Conservation (phyloP, 2,797 vertebrate genomes). For the Gymnocypris eckloni region DNA sequence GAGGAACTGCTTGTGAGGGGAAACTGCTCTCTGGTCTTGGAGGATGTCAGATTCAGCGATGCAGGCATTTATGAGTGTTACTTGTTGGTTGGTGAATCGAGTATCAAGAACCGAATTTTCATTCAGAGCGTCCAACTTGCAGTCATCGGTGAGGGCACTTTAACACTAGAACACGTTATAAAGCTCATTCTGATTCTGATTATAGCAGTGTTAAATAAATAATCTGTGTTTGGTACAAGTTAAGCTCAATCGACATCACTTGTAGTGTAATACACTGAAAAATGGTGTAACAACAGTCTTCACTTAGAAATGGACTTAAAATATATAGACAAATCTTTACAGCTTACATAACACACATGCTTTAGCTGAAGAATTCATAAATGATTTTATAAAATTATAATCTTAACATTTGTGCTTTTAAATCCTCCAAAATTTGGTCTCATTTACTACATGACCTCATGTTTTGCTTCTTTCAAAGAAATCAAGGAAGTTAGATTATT, state of each 20-base stretch:
- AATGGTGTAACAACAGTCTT: too few relatives aligned
- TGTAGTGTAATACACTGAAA: too few relatives aligned
- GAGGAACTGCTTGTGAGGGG: slow-evolving; percentile 63
- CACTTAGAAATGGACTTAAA: too few relatives aligned
- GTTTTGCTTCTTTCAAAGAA: neutral
- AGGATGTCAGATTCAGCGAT: slow-evolving; percentile 70
- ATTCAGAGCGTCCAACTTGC: slow-evolving; percentile 70
- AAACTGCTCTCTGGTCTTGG: slow-evolving; percentile 75
- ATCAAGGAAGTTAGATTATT: too few relatives aligned
- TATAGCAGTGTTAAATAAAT: too few relatives aligned
- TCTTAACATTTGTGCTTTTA: neutral
- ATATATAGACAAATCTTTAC: neutral
- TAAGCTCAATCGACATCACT: too few relatives aligned
- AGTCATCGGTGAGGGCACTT: slow-evolving; percentile 65
- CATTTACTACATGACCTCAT: neutral
- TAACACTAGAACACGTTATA: neutral
- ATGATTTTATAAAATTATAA: neutral
- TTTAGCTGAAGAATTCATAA: neutral
- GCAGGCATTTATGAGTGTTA: slow-evolving; percentile 73
- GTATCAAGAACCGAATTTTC: slow-evolving; percentile 60
- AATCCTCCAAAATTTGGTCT: neutral
- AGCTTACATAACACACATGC: neutral
- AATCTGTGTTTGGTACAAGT: too few relatives aligned
- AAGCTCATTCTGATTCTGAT: too few relatives aligned
- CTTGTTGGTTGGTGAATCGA: slow-evolving; percentile 61